A percentile compares a stretch with the other conserved stretches of the same genome.
Conservation (phyloP, 2,888 invertebrate genomes). For the Drosophila atroscutellata region DNA sequence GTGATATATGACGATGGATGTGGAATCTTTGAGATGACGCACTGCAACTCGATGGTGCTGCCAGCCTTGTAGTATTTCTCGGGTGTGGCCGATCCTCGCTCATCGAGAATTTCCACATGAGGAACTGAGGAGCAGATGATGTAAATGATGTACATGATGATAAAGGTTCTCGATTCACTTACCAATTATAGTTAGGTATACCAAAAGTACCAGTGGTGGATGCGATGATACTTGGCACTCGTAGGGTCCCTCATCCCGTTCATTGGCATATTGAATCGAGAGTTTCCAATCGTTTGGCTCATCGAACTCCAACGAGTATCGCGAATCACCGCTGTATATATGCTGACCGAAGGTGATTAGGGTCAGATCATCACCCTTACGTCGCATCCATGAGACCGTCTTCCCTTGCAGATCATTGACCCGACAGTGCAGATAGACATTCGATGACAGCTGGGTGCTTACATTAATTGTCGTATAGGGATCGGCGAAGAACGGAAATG, state of each 20-base stretch:
- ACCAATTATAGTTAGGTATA: slow-evolving; percentile 90
- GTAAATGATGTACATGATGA: not conserved
- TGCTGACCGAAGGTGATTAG: slow-evolving; percentile 89
- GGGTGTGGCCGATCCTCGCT: slow-evolving; percentile 90
- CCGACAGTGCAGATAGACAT: slow-evolving; percentile 88
- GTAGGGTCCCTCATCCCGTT: slow-evolving; percentile 91
- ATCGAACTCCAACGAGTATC: slow-evolving; percentile 89
- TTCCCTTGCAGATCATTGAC: slow-evolving; percentile 90
- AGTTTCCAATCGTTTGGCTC: slow-evolving; percentile 92
- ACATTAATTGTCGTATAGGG: slow-evolving; percentile 87
- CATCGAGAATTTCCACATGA: slow-evolving; percentile 92
- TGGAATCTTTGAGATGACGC: slow-evolving; percentile 92
- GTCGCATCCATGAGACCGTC: slow-evolving; percentile 90
- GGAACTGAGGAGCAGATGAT: slow-evolving; percentile 87
- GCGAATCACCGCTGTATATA: slow-evolving; percentile 88
- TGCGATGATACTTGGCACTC: slow-evolving; percentile 93
- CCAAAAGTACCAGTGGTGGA: slow-evolving; percentile 89
- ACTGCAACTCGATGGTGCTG: slow-evolving; percentile 92
- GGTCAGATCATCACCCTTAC: slow-evolving; percentile 88
- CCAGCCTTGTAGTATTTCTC: slow-evolving; percentile 94
- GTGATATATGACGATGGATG: slow-evolving; percentile 90
- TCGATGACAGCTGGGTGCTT: slow-evolving; percentile 88
- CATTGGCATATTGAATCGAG: slow-evolving; percentile 89
- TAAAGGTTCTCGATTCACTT: slow-evolving; percentile 81
- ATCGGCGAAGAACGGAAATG: slow-evolving; percentile 90